Evolutionary conservation across 2,888 invertebrate genomes (phyloP).

Genomic region (Lydus trimaculatus): DNA sequence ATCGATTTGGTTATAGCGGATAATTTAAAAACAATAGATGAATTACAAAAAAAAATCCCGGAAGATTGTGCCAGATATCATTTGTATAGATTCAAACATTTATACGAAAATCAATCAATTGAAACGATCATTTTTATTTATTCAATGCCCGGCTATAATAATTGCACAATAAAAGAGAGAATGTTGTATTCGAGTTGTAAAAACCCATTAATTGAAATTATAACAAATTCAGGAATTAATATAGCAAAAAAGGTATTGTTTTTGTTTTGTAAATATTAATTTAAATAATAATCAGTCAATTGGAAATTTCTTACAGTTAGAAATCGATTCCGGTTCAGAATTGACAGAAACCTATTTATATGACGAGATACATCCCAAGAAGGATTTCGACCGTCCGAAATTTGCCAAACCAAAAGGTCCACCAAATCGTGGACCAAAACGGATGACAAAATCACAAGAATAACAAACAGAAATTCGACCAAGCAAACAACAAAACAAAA

Average conservation of each 20-base stretch:
- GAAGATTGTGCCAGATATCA: slow-evolving; percentile 89
- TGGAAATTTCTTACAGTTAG: slow-evolving; percentile 52
- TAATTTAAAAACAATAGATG: slow-evolving; percentile 68
- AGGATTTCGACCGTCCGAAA: slow-evolving; percentile 85
- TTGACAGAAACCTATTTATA: slow-evolving; percentile 88
- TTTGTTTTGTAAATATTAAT: background rate
- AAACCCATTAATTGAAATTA: slow-evolving; percentile 84
- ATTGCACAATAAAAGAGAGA: slow-evolving; percentile 93
- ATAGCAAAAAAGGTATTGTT: slow-evolving; percentile 84
- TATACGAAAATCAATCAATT: slow-evolving; percentile 89
- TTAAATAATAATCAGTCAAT: too few species aligned
- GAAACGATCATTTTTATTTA: slow-evolving; percentile 89
- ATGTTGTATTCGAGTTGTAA: slow-evolving; percentile 99
- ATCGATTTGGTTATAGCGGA: slow-evolving; percentile 83
- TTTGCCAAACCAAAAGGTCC: slow-evolving; percentile 98
- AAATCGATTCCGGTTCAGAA: slow-evolving; percentile 90
- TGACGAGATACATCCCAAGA: slow-evolving; percentile 94
- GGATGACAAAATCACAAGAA: slow-evolving; percentile 76
- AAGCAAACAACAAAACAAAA: background rate
- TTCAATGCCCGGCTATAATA: slow-evolving; percentile 96
- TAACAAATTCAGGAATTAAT: slow-evolving; percentile 79
- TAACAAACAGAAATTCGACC: slow-evolving; percentile 12
- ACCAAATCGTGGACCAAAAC: slow-evolving; percentile 88
- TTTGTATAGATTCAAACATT: slow-evolving; percentile 88
- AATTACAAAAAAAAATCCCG: slow-evolving; percentile 82